phyloP scores from a whole-genome alignment of 2,888 invertebrate species.

The Leptopilina drosophilae region DNA sequence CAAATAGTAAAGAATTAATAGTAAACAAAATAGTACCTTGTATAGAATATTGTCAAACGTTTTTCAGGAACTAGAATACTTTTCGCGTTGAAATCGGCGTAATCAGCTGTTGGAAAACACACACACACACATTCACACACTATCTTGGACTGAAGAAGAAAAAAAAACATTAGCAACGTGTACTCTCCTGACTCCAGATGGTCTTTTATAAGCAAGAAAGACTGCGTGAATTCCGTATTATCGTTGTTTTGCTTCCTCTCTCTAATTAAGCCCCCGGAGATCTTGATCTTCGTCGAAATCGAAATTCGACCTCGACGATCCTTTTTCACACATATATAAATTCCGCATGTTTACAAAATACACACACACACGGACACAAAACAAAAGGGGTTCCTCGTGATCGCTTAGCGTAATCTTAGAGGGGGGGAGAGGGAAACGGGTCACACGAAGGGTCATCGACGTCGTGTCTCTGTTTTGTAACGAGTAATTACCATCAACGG shows the following conservation, averaged over 20 bases:
- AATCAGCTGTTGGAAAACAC: slow-evolving; percentile 22
- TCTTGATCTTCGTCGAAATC: slow-evolving; percentile 40
- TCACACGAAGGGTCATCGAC: slow-evolving; percentile 63
- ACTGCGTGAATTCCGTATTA: slow-evolving; percentile 19
- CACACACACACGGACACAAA: too few relatives aligned
- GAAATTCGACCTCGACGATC: slow-evolving; percentile 40
- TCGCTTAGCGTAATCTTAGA: background rate
- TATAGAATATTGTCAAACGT: too few relatives aligned
- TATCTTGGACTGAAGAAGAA: background rate
- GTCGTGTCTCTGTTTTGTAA: slow-evolving; percentile 71
- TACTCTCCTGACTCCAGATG: slow-evolving; percentile 14
- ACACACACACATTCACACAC: too few relatives aligned
- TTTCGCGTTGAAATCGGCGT: background rate
- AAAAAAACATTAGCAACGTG: too few relatives aligned
- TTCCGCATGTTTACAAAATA: too few relatives aligned
- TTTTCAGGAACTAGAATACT: too few relatives aligned
- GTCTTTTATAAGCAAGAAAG: slow-evolving; percentile 15
- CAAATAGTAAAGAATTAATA: too few relatives aligned
- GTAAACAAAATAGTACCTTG: too few relatives aligned
- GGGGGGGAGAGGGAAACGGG: slow-evolving; percentile 47
- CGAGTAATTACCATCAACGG: slow-evolving; percentile 67
- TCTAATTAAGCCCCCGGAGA: slow-evolving; percentile 35
- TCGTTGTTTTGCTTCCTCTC: slow-evolving; percentile 30
- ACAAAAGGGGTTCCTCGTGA: slow-evolving; percentile 10
- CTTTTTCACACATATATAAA: slow-evolving; percentile 12